A percentile compares a stretch with the other conserved stretches of the same genome.
Evolutionary conservation across 2,797 vertebrate genomes (phyloP).

Genomic region (Enteromius radiatus): DNA sequence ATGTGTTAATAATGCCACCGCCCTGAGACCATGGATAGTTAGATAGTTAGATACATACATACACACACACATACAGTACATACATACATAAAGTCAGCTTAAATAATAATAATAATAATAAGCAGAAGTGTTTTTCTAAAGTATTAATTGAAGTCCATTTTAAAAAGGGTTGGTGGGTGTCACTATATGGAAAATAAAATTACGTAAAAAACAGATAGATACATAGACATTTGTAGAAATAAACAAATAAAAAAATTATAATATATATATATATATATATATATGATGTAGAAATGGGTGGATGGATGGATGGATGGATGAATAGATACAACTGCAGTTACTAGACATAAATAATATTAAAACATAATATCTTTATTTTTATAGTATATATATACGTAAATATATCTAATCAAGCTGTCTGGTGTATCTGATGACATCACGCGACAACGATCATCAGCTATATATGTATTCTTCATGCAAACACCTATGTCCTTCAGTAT

Average conservation of each 20-base stretch:
- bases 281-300: too few species aligned
- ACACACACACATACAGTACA: background rate
- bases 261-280: too few species aligned
- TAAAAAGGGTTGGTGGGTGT: too few species aligned
- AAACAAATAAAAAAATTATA: too few species aligned
- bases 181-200: background rate
- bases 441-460: background rate
- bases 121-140: background rate
- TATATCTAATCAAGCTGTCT: background rate
- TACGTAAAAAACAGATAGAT: too few species aligned
- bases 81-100: background rate
- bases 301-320: too few species aligned
- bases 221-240: too few species aligned
- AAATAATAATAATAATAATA: background rate
- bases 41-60: background rate
- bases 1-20: background rate
- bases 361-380: too few species aligned
- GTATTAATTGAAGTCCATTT: background rate
- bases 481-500: conserved; percentile 12
- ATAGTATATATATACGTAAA: too few species aligned
- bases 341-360: too few species aligned
- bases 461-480: background rate
- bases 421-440: background rate
- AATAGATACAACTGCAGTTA: too few species aligned
- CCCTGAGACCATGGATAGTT: background rate